Base-by-base conservation (phyloP, 2,888 invertebrate species). In the Stenurella melanura region DNA sequence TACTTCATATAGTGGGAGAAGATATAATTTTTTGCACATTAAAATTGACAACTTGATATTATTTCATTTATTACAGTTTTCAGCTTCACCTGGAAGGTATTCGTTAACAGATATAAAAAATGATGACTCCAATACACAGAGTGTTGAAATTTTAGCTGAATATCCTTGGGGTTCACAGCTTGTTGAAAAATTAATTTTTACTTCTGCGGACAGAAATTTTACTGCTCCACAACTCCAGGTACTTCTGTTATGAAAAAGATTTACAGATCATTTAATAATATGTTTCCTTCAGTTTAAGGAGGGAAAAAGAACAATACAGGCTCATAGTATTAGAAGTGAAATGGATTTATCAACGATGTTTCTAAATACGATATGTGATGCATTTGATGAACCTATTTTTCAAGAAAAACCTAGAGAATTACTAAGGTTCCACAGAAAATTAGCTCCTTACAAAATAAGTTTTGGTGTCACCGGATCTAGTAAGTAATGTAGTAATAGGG, bases 361-460 rank as follows among this genome's bases (percentile, higher is more conserved):
- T 61, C 82, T 93, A n/a, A 91, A 91, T 73, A 87, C 92, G 34
- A 84, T 94, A 76, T 90, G 92, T 82, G 93, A 94, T 89, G 92
- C 92, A 18, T 90, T 90, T 80, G 92, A 93, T 80, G 91, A 90
- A 79, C 81, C 90, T 34, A 87, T 89, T 34, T 90, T 91, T 81
- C 90, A 91, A 81, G 90, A 83, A 38, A 84, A 86, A 50, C 80
- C 83, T 2, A 86, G 92, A 78, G 91, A 90, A 75, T 87, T 89
- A 79, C 88, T 94, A 66, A 90, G 92, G 77, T 90, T 95, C 58
- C 94, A 96, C 85, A 92, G 94, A 75, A 94, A 93, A 89, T 90
- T 96, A 76, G 92, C 95, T 15, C 96, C 96, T 0, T 96, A 93
- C 85, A 96, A 96, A 91, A 92, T 95, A 77, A 92, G 92, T 64